A percentile compares a stretch with the other conserved stretches of the same genome.
Evolutionary conservation across 2,797 vertebrate species (phyloP).

Genomic region (Lepilemur septentrionalis): DNA sequence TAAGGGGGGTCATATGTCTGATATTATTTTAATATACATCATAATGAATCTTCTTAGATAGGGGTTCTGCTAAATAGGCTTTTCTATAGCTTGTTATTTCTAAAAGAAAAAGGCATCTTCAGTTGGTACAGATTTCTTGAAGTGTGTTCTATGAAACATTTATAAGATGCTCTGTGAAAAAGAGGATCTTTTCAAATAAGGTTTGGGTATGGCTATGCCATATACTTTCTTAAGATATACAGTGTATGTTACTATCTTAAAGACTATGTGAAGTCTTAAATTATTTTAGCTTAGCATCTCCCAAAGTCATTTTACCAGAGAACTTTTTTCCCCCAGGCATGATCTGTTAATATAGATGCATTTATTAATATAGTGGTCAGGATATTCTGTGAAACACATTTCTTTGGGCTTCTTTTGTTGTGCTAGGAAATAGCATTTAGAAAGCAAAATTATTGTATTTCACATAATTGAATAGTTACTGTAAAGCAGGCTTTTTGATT

Average conservation of each 20-base stretch:
- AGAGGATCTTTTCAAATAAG: background rate
- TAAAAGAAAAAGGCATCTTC: background rate
- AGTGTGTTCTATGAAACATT: background rate
- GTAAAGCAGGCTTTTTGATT: background rate
- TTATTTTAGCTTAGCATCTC: background rate
- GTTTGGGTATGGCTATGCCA: background rate
- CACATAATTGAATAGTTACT: background rate
- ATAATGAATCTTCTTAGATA: background rate
- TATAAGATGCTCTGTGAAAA: background rate
- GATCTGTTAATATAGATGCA: background rate
- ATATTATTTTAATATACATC: background rate
- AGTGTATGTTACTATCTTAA: background rate
- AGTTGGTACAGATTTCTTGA: background rate
- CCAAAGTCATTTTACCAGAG: background rate
- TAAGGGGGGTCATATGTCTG: background rate
- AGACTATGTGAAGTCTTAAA: background rate
- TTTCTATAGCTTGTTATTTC: background rate
- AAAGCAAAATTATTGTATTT: background rate
- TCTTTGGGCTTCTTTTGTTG: background rate
- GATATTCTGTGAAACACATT: background rate
- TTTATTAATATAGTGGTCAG: background rate
- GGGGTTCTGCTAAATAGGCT: background rate
- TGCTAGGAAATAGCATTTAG: background rate
- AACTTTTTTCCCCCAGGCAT: background rate
- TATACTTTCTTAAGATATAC: background rate